A percentile compares a stretch with the other conserved stretches of the same genome.
These are phyloP conservation scores for Cebidichthys violaceus DNA, from an alignment of 2,113 vertebrate species.

Conservation along the genomic window DNA sequence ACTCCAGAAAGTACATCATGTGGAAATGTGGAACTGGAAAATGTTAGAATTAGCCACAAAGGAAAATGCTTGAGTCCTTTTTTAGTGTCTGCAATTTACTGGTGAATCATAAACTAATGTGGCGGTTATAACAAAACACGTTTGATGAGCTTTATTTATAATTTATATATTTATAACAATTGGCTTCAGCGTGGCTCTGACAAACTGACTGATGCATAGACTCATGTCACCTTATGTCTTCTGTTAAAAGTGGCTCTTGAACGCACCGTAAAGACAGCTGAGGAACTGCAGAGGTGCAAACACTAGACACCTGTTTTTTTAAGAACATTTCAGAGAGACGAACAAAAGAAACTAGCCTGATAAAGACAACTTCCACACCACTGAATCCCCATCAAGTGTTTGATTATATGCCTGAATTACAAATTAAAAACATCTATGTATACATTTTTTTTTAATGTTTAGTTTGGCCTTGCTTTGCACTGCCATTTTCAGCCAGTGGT, in stretches of 20 bases:
- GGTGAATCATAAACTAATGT: background rate
- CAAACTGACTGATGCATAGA: background rate
- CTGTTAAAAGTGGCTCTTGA: background rate
- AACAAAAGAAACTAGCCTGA: too few species aligned
- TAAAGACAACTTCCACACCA: too few species aligned
- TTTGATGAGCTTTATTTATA: background rate
- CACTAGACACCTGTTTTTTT: too few species aligned
- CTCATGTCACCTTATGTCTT: background rate
- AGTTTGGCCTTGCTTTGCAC: background rate
- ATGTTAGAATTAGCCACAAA: background rate
- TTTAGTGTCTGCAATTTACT: background rate
- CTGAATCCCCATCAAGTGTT: too few species aligned
- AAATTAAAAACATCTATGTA: too few species aligned
- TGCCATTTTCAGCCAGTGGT: background rate
- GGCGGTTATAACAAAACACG: background rate
- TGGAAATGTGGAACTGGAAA: slow-evolving; percentile 42
- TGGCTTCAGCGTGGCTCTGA: background rate
- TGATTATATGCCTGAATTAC: too few species aligned
- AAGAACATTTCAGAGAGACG: background rate
- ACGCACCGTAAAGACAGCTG: background rate
- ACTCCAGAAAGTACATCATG: slow-evolving; percentile 3
- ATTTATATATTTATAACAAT: background rate
- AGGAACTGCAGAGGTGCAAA: background rate
- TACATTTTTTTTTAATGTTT: too few species aligned
- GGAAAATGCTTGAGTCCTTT: background rate